These are phyloP conservation scores for Colaptes auratus DNA, from an alignment of 2,113 vertebrate species.

Conservation along the genomic window DNA sequence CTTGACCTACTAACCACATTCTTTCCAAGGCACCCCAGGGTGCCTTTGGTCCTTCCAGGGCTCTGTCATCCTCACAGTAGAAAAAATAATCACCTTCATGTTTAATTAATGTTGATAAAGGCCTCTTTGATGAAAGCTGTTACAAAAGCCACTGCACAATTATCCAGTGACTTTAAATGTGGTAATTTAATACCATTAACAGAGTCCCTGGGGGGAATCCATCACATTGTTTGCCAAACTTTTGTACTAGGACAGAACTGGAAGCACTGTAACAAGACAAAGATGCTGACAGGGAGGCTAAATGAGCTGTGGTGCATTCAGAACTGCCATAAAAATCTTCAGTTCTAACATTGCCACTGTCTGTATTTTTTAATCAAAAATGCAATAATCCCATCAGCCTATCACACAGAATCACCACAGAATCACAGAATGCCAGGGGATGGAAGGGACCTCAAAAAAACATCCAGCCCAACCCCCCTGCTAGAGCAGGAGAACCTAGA, in stretches of 20 bases:
- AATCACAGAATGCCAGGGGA: no score
- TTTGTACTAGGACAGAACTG: not conserved
- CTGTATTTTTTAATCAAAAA: not conserved
- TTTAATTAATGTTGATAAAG: slow-evolving; percentile 54
- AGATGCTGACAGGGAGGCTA: not conserved
- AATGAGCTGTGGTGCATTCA: not conserved
- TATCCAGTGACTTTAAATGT: slow-evolving; percentile 34
- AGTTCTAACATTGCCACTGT: not conserved
- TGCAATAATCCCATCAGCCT: not conserved
- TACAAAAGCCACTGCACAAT: slow-evolving; percentile 34
- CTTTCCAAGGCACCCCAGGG: no score
- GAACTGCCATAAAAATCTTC: not conserved
- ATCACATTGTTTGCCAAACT: slow-evolving; percentile 29
- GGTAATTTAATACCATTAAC: slow-evolving; percentile 50
- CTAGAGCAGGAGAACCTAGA: no score
- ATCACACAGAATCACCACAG: not conserved
- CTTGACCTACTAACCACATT: no score
- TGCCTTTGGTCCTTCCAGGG: no score
- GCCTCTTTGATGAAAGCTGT: slow-evolving; percentile 21
- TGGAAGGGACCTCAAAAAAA: no score
- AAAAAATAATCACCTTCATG: no score
- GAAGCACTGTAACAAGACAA: slow-evolving; percentile 29
- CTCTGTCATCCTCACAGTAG: no score
- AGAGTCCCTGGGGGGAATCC: slow-evolving; percentile 17
- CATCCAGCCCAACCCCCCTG: no score